Conservation (phyloP, 2,113 vertebrate species). For the Todiramphus chloris region DNA sequence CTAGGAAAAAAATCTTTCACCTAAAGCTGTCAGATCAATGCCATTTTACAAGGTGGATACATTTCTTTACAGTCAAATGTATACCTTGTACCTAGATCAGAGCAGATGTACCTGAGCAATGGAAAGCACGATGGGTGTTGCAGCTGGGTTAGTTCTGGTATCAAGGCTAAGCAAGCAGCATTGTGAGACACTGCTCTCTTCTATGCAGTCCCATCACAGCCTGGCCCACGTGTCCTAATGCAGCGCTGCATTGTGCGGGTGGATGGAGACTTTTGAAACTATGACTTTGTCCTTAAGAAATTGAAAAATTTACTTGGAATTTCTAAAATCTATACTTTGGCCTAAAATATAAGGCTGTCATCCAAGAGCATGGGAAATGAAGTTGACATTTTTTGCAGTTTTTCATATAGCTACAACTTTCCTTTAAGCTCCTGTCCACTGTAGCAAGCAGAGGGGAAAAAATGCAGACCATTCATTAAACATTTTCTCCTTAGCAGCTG, state of each 20-base stretch:
- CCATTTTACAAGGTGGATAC: not conserved
- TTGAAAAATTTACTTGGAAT: not conserved
- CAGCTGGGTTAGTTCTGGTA: not conserved
- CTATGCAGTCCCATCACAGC: not conserved
- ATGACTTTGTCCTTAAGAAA: not conserved
- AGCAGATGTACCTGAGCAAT: fast-evolving
- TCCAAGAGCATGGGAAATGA: not conserved
- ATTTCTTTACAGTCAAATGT: not conserved
- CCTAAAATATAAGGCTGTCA: not conserved
- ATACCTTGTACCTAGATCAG: fast-evolving
- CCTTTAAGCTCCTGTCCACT: not conserved
- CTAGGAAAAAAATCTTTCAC: not conserved
- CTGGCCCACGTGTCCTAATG: fast-evolving
- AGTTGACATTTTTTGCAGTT: not conserved
- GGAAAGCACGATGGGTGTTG: fast-evolving
- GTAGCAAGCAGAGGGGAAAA: not conserved
- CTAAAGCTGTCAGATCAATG: not conserved
- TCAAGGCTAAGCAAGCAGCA: fast-evolving
- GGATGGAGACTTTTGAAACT: not conserved
- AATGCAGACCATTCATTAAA: not conserved
- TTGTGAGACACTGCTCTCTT: fast-evolving
- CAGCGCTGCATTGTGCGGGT: fast-evolving
- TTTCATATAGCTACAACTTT: not conserved
- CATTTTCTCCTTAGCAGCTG: not conserved
- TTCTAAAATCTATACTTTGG: not conserved